Conservation (phyloP, 2,888 invertebrate genomes). For the Coenonympha arcania region DNA sequence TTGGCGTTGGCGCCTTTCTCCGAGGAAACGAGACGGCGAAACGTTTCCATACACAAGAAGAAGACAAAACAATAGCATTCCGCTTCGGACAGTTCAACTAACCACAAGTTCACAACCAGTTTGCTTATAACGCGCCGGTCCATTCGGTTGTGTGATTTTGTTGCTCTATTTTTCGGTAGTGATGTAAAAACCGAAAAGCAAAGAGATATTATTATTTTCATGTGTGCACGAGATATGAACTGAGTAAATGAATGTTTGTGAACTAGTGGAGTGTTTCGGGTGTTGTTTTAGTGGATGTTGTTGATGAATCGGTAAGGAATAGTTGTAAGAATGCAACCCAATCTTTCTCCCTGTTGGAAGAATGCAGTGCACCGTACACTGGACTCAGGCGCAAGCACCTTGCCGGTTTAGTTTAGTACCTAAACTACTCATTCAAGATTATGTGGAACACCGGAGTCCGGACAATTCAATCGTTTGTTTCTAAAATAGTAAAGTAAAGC, state of each 20-base stretch:
- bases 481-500: conserved; percentile 6
- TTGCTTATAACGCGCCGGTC: conserved; percentile 60
- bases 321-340: conserved; percentile 60
- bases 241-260: conserved; percentile 49
- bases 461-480: conserved; percentile 26
- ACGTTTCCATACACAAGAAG: conserved; percentile 34
- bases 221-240: conserved; percentile 43
- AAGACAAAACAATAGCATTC: conserved; percentile 60
- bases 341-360: conserved; percentile 67
- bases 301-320: conserved; percentile 58
- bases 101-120: conserved; percentile 59
- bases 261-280: conserved; percentile 30
- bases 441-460: conserved; percentile 13
- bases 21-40: conserved; percentile 42
- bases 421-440: conserved; percentile 31
- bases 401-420: conserved; percentile 36
- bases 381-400: conserved; percentile 57
- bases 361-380: conserved; percentile 56
- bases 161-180: conserved; percentile 44
- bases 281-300: conserved; percentile 30
- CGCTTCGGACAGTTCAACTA: conserved; percentile 58
- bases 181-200: conserved; percentile 62
- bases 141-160: conserved; percentile 46
- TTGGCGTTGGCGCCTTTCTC: conserved; percentile 74
- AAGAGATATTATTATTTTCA: conserved; percentile 35